These are phyloP conservation scores for Drosophila ironensis DNA, from an alignment of 1,140 invertebrate genomes.

Conservation along the genomic window DNA sequence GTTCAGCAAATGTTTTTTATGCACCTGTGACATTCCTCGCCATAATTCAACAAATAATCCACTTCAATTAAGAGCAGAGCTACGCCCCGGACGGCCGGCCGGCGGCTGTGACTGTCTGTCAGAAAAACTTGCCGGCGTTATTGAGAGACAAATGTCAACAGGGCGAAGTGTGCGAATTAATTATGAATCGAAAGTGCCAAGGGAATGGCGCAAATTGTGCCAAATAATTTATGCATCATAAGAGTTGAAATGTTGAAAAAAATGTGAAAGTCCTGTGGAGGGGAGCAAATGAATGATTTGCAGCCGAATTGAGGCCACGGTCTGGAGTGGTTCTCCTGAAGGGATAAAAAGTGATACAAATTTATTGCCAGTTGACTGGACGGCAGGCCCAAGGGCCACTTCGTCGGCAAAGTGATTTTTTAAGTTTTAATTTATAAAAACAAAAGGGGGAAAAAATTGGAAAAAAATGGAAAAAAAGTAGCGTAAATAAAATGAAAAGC, in stretches of 20 bases:
- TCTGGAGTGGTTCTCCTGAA: conserved; percentile 1
- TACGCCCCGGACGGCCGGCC: no score
- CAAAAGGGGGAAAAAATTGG: conserved; percentile 9
- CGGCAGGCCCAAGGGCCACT: conserved; percentile 8
- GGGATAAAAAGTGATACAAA: neutral
- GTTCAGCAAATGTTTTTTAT: conserved; percentile 18
- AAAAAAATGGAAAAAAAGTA: no score
- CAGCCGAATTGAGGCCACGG: conserved; percentile 4
- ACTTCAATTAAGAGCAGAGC: conserved; percentile 37
- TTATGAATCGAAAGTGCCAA: conserved; percentile 36
- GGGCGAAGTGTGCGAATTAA: conserved; percentile 32
- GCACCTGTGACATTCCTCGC: conserved; percentile 3
- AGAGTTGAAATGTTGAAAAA: conserved; percentile 4
- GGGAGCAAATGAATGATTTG: conserved; percentile 17
- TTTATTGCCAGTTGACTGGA: conserved; percentile 25
- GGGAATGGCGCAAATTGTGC: conserved; percentile 14
- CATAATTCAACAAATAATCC: conserved; percentile 34
- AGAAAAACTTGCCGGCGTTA: conserved; percentile 29
- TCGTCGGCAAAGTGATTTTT: conserved; percentile 73
- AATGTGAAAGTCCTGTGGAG: neutral
- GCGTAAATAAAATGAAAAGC: conserved; percentile 2
- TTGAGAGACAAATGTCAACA: conserved; percentile 35
- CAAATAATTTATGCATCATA: conserved; percentile 35
- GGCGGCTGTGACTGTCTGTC: conserved; percentile 28
- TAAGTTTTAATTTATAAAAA: conserved; percentile 59